phyloP scores from a whole-genome alignment of 1,140 invertebrate species.

The Linepithema humile region DNA sequence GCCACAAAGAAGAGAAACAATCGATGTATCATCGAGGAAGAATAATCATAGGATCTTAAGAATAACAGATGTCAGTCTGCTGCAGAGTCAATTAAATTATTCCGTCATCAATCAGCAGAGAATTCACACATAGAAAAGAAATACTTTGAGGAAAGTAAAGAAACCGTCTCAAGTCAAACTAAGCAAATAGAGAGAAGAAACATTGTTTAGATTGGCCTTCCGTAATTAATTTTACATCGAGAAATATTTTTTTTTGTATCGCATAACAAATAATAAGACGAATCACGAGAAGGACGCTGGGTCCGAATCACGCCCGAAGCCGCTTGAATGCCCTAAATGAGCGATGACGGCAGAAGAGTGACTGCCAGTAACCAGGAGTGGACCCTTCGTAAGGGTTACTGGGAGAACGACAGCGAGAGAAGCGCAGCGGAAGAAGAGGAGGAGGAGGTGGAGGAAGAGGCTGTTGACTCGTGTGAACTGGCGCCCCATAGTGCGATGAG shows the following conservation, averaged over 20 bases:
- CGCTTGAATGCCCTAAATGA: slow-evolving; percentile 81
- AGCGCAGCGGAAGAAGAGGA: slow-evolving; percentile 58
- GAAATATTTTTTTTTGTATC: not conserved
- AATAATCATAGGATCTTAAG: not conserved
- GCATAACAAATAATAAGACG: too few relatives aligned
- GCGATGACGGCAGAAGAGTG: slow-evolving; percentile 79
- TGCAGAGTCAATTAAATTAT: slow-evolving; percentile 6
- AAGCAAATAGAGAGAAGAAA: not conserved
- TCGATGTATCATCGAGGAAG: not conserved
- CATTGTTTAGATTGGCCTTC: not conserved
- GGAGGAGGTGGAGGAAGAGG: slow-evolving; percentile 61
- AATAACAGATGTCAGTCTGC: not conserved
- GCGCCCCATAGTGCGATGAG: slow-evolving; percentile 81
- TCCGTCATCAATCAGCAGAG: not conserved
- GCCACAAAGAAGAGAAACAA: not conserved
- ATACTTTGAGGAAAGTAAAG: not conserved
- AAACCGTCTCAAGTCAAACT: not conserved
- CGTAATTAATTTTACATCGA: slow-evolving; percentile 28
- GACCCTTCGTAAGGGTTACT: slow-evolving; percentile 45
- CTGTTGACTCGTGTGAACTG: slow-evolving; percentile 78
- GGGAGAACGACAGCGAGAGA: slow-evolving; percentile 57
- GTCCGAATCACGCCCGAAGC: slow-evolving; percentile 52
- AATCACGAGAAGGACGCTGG: not conserved
- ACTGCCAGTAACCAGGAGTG: slow-evolving; percentile 66
- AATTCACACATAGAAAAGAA: not conserved